Evolutionary conservation across 2,797 vertebrate genomes (phyloP).

Genomic region (Hippocampus kuda): DNA sequence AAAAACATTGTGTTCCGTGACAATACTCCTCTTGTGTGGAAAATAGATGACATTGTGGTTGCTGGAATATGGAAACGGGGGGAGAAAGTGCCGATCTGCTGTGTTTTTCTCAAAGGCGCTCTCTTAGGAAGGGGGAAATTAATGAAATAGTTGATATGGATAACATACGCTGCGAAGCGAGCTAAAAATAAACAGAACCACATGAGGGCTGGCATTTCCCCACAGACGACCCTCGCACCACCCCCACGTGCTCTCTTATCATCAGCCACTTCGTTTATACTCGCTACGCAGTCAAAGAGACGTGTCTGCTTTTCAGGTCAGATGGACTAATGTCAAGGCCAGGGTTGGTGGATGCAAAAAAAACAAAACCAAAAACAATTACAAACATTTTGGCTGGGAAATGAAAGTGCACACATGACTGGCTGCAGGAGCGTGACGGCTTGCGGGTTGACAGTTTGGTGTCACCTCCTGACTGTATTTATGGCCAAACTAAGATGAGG

Average conservation of each 20-base stretch:
- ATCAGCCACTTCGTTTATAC: slow-evolving; percentile 25
- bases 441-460: slow-evolving; percentile 71
- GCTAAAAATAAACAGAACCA: slow-evolving; percentile 60
- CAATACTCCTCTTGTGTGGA: slow-evolving; percentile 48
- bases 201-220: slow-evolving; percentile 39
- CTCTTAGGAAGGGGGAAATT: slow-evolving; percentile 28
- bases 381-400: slow-evolving; percentile 39
- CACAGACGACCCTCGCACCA: slow-evolving; percentile 25
- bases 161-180: slow-evolving; percentile 47
- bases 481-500: slow-evolving; percentile 54
- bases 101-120: slow-evolving; percentile 45
- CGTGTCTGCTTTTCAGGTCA: slow-evolving; percentile 14
- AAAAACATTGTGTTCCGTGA: slow-evolving; percentile 56
- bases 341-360: slow-evolving; percentile 27
- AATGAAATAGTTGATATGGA: slow-evolving; percentile 49
- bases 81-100: slow-evolving; percentile 24
- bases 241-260: slow-evolving; percentile 14
- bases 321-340: slow-evolving; percentile 28
- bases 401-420: slow-evolving; percentile 35
- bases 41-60: slow-evolving; percentile 30
- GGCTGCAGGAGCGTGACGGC: slow-evolving; percentile 54
- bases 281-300: slow-evolving; percentile 13
- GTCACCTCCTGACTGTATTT: slow-evolving; percentile 59
- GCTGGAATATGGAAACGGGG: slow-evolving; percentile 25
- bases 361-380: slow-evolving; percentile 33